Base-by-base conservation (phyloP, 2,888 invertebrate genomes). In the Drosophila bunnanda region DNA sequence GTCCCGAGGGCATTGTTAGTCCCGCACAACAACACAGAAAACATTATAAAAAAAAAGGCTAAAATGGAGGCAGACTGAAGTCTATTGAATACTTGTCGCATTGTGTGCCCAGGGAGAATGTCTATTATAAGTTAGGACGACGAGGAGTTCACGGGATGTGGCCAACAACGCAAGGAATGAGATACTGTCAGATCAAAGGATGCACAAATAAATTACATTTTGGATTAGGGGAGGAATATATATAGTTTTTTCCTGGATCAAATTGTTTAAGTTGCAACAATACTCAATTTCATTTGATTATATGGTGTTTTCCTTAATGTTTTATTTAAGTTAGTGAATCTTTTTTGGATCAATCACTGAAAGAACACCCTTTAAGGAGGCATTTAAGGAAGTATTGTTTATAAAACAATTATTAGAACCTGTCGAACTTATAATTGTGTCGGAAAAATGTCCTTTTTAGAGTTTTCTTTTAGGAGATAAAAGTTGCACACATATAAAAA, bases 31-130 rank as follows among this genome's bases (percentile, higher is more conserved):
- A 67, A 60, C 46, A 12, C 4, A 41, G 10, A 41, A 41, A 20
- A 41, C 12, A 12, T 39, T 39, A n/a, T n/a, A 57, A 57, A 22
- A n/a, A 56, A 56, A 64, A 28, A 10, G 60, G 41, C 64, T 48
- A 48, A 30, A 48, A 76, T 76, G 58, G 59, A 66, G 38, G 60
- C 54, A 66, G 44, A 55, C 38, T 55, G 50, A 52, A 53, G 68
- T 77, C 79, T 69, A 79, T 71, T 79, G 76, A 81, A 71, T 86
- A 57, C 56, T 52, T 67, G 53, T 25, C 53, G 57, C 72, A 72
- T 58, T 72, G 72, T 72, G 72, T 72, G 57, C 69, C 44, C 54
- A 54, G 48, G 43, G 48, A 17, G 30, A n/a, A 53, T 72, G 52
- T 66, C 73, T 66, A 66, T 70, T 54, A 59, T 67, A 64, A 54